These are phyloP conservation scores for Leptosomus discolor DNA, from an alignment of 2,113 vertebrate genomes.

Conservation along the genomic window DNA sequence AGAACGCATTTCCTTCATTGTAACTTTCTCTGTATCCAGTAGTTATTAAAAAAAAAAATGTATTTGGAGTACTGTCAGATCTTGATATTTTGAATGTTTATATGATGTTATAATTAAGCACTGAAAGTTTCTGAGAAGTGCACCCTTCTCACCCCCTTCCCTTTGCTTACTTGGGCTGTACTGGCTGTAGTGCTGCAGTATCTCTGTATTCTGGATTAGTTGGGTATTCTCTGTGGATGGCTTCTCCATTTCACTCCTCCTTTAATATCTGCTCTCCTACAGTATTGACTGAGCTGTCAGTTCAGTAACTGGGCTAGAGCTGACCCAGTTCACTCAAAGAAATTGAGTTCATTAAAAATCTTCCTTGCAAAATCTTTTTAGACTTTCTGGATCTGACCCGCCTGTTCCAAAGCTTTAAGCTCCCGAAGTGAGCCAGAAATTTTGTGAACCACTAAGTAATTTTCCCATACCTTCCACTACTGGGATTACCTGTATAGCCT, in stretches of 20 bases:
- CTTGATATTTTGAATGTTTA: background rate
- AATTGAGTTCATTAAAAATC: background rate
- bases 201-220: background rate
- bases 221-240: background rate
- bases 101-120: background rate
- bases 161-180: background rate
- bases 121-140: background rate
- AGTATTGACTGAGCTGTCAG: background rate
- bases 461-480: background rate
- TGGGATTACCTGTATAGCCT: background rate
- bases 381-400: background rate
- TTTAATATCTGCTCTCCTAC: background rate
- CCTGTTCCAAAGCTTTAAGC: background rate
- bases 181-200: background rate
- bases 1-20: background rate
- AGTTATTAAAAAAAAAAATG: background rate
- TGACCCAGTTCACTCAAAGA: background rate
- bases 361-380: background rate
- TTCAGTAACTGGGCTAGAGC: background rate
- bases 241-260: background rate
- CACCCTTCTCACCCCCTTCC: accelerated
- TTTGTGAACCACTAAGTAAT: background rate
- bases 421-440: background rate
- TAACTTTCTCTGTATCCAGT: background rate
- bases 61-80: background rate